Evolutionary conservation across 2,888 invertebrate genomes (phyloP).

Genomic region (Yponomeuta sedellus): DNA sequence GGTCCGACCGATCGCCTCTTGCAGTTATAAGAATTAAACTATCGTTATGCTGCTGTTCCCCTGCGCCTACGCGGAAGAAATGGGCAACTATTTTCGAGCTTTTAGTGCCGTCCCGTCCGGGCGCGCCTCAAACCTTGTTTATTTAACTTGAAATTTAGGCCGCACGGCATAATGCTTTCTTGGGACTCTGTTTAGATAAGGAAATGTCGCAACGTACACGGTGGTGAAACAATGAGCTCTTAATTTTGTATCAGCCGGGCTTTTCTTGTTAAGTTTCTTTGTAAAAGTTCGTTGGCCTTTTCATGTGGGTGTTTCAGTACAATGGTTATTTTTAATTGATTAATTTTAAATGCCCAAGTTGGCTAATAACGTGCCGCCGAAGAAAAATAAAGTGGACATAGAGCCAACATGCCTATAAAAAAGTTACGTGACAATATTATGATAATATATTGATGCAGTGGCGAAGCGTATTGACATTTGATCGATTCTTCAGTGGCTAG

Average conservation of each 20-base stretch:
- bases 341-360: neutral
- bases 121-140: constrained; percentile 29
- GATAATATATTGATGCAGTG: too few relatives aligned
- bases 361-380: neutral
- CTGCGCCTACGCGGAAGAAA: constrained; percentile 27
- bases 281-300: constrained; percentile 47
- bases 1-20: constrained; percentile 62
- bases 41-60: constrained; percentile 21
- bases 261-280: constrained; percentile 42
- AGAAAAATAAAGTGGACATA: neutral
- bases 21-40: constrained; percentile 52
- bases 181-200: constrained; percentile 51
- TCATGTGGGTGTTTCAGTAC: constrained; percentile 37
- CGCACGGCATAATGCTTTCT: constrained; percentile 35
- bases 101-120: constrained; percentile 24
- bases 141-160: constrained; percentile 42
- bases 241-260: constrained; percentile 53
- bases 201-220: constrained; percentile 49
- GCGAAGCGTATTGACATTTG: too few relatives aligned
- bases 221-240: constrained; percentile 61
- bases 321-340: neutral
- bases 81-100: constrained; percentile 22
- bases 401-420: neutral
- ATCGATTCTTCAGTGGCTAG: too few relatives aligned
- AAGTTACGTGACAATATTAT: neutral